These are phyloP conservation scores for Machaerirhynchus nigripectus DNA, from an alignment of 2,113 vertebrate genomes.

Conservation along the genomic window DNA sequence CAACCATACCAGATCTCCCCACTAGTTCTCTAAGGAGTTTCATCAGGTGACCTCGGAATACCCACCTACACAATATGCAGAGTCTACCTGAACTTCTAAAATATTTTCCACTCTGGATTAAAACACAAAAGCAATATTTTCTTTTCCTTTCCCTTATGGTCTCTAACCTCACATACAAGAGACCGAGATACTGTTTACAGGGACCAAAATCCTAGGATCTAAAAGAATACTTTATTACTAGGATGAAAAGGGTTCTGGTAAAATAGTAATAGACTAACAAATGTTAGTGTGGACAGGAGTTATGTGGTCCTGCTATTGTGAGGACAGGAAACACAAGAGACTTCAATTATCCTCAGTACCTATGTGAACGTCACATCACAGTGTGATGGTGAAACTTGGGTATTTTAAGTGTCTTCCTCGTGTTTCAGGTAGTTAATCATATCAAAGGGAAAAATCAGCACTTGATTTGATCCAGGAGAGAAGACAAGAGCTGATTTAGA, in stretches of 20 bases:
- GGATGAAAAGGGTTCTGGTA: neutral
- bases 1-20: neutral
- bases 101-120: neutral
- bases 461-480: neutral
- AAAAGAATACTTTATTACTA: neutral
- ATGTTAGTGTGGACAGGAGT: neutral
- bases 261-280: neutral
- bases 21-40: neutral
- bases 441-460: neutral
- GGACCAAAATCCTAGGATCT: neutral
- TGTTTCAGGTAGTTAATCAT: neutral
- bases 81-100: neutral
- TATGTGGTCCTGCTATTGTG: neutral
- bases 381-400: neutral
- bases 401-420: neutral
- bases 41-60: neutral
- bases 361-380: neutral
- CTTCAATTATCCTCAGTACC: neutral
- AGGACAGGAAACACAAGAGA: neutral
- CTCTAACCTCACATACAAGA: neutral
- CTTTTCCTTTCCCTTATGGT: neutral
- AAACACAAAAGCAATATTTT: neutral
- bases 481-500: neutral
- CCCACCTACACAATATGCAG: neutral
- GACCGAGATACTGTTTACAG: accelerated